phyloP scores from a whole-genome alignment of 2,888 invertebrate species.

The Phragmatobia fuliginosa region DNA sequence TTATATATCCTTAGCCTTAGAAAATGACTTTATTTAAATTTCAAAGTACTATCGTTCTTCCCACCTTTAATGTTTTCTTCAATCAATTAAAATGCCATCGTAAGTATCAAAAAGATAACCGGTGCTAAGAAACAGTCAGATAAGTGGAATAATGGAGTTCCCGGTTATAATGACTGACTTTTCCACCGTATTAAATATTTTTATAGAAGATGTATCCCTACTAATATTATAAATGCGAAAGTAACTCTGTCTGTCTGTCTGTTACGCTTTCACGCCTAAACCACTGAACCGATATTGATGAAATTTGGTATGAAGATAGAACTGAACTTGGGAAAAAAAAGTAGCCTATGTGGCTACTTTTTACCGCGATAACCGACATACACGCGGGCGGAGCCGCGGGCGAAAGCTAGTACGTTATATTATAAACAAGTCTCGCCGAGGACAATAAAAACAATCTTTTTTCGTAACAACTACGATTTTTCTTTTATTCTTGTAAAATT shows the following conservation, averaged over 20 bases:
- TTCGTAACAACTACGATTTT: slow-evolving; percentile 21
- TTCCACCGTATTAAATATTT: slow-evolving; percentile 54
- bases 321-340: too few relatives aligned
- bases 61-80: neutral
- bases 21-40: neutral
- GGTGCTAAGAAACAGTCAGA: slow-evolving; percentile 31
- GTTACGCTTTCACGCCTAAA: too few relatives aligned
- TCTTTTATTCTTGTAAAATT: slow-evolving; percentile 24
- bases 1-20: too few relatives aligned
- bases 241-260: too few relatives aligned
- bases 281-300: too few relatives aligned
- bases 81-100: neutral
- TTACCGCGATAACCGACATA: too few relatives aligned
- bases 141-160: slow-evolving; percentile 53
- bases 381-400: too few relatives aligned
- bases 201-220: slow-evolving; percentile 53
- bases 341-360: too few relatives aligned
- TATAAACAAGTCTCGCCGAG: slow-evolving; percentile 44
- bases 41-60: neutral
- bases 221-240: too few relatives aligned
- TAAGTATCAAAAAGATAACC: slow-evolving; percentile 24
- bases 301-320: too few relatives aligned
- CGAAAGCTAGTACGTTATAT: too few relatives aligned
- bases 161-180: slow-evolving; percentile 55
- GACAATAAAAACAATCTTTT: slow-evolving; percentile 41